Percentiles rank a stretch among this genome's conserved stretches.
Conservation (phyloP, 2,888 invertebrate species). For the Erebia palarica region DNA sequence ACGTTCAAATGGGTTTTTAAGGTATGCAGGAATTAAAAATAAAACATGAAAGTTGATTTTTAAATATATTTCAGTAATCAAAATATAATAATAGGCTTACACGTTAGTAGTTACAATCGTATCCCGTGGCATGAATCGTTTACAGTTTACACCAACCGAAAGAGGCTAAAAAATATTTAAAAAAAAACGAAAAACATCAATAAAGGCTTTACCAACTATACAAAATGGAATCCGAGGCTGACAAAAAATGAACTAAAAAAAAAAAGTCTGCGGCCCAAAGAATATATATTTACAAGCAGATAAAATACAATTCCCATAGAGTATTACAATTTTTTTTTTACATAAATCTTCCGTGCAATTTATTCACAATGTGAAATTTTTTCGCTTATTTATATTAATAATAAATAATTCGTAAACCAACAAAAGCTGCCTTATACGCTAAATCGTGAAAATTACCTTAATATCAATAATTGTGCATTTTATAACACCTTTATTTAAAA, state of each 20-base stretch:
- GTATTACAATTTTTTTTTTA: slow-evolving; percentile 60
- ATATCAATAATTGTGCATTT: slow-evolving; percentile 41
- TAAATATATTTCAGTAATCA: slow-evolving; percentile 83
- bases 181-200: slow-evolving; percentile 43
- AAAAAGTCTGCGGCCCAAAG: slow-evolving; percentile 43
- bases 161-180: slow-evolving; percentile 38
- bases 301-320: slow-evolving; percentile 66
- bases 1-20: no score
- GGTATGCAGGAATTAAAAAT: slow-evolving; percentile 44
- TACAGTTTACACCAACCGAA: slow-evolving; percentile 48
- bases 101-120: slow-evolving; percentile 80
- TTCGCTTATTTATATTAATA: slow-evolving; percentile 47
- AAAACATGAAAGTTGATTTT: slow-evolving; percentile 58
- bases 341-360: slow-evolving; percentile 67
- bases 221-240: slow-evolving; percentile 39
- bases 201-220: slow-evolving; percentile 43
- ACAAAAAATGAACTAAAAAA: slow-evolving; percentile 41
- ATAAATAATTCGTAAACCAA: slow-evolving; percentile 54
- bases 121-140: slow-evolving; percentile 64
- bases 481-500: slow-evolving; percentile 39
- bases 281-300: slow-evolving; percentile 53
- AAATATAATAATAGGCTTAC: slow-evolving; percentile 83
- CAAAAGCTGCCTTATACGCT: slow-evolving; percentile 52
- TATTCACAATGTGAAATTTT: slow-evolving; percentile 72
- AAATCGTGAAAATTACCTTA: slow-evolving; percentile 57